These are phyloP conservation scores for Semotilus atromaculatus DNA, from an alignment of 2,797 vertebrate species.

Conservation along the genomic window DNA sequence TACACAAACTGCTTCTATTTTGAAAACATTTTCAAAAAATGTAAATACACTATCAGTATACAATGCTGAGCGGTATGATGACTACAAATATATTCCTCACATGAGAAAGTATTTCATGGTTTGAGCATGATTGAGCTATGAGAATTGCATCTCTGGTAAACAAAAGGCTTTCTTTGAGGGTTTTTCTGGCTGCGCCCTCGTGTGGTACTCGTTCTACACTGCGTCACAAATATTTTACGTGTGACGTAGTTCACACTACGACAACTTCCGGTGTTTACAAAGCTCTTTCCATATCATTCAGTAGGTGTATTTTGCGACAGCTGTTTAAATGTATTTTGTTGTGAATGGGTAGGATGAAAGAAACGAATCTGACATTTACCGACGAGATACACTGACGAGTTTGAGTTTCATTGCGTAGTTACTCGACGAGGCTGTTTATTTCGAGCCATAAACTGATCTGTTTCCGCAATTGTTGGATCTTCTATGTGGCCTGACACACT, in stretches of 20 bases:
- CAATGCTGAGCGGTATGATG: background rate
- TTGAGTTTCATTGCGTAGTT: background rate
- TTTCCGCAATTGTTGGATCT: background rate
- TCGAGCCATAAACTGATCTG: background rate
- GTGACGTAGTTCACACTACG: conserved; percentile 30
- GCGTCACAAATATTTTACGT: conserved; percentile 6
- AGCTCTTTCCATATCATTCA: background rate
- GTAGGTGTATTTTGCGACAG: background rate
- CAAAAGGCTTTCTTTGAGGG: background rate
- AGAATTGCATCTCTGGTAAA: background rate
- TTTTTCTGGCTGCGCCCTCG: conserved; percentile 53
- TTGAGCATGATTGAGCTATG: too few relatives aligned
- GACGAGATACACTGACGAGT: background rate
- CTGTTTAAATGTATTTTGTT: background rate
- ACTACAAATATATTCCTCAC: background rate
- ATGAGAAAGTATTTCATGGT: background rate
- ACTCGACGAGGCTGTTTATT: background rate
- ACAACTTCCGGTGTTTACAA: conserved; percentile 40
- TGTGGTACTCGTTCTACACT: conserved; percentile 43
- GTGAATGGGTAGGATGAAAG: background rate
- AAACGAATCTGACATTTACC: background rate
- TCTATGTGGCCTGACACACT: background rate
- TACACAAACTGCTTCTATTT: background rate
- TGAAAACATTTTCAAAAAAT: background rate
- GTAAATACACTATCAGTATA: background rate